phyloP scores from a whole-genome alignment of 2,888 invertebrate species.

The Spicauda simplicius region DNA sequence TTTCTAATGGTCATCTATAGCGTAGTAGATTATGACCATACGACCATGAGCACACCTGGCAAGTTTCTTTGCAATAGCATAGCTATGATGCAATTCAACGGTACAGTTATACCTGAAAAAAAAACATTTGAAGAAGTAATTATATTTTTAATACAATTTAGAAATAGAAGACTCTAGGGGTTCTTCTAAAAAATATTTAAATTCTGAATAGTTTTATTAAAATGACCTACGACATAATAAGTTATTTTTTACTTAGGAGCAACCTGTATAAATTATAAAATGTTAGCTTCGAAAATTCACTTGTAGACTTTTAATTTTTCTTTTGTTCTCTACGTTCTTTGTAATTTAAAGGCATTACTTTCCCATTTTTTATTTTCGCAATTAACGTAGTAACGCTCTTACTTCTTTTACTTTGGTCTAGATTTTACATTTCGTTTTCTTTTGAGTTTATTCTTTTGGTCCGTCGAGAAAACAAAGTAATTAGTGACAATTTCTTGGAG shows the following conservation, averaged over 20 bases:
- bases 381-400: constrained; percentile 31
- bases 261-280: not conserved
- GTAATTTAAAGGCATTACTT: constrained; percentile 33
- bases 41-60: too few species aligned
- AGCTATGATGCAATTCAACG: too few species aligned
- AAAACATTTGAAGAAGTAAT: too few species aligned
- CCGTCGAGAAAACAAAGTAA: constrained; percentile 24
- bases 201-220: too few species aligned
- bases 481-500: constrained; percentile 16
- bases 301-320: constrained; percentile 18
- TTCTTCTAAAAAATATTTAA: too few species aligned
- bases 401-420: constrained; percentile 27
- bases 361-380: constrained; percentile 34
- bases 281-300: not conserved
- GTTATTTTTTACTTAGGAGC: not conserved
- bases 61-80: too few species aligned
- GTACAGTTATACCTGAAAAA: too few species aligned
- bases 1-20: too few species aligned
- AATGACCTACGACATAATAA: too few species aligned
- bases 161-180: too few species aligned
- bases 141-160: too few species aligned
- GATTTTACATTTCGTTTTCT: constrained; percentile 22
- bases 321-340: constrained; percentile 30
- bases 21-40: too few species aligned
- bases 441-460: constrained; percentile 25